phyloP scores from a whole-genome alignment of 2,888 invertebrate genomes.

The Stenurella melanura region DNA sequence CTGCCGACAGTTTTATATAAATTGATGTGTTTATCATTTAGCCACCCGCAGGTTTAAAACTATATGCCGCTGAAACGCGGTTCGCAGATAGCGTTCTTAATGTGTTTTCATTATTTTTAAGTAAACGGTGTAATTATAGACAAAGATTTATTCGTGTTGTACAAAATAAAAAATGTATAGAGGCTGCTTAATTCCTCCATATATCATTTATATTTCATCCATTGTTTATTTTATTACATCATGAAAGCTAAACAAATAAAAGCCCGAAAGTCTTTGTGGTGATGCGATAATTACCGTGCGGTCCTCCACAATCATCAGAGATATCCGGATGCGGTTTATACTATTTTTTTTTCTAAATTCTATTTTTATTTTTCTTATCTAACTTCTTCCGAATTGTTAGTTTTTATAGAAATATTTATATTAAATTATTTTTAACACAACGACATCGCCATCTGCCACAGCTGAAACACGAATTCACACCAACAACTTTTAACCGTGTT shows the following conservation, averaged over 20 bases:
- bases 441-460: too few species aligned
- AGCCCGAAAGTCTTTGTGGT: neutral
- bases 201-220: neutral
- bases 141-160: neutral
- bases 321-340: neutral
- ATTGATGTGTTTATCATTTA: conserved; percentile 54
- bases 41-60: conserved; percentile 57
- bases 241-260: neutral
- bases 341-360: too few species aligned
- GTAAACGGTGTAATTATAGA: conserved; percentile 4
- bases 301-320: neutral
- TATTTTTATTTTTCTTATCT: too few species aligned
- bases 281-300: neutral
- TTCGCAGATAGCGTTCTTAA: conserved; percentile 45
- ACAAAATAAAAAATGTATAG: neutral
- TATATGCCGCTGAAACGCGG: conserved; percentile 55
- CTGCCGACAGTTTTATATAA: conserved; percentile 59
- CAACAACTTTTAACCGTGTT: too few species aligned
- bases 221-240: neutral
- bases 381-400: too few species aligned
- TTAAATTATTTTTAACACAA: too few species aligned
- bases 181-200: neutral
- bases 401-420: too few species aligned
- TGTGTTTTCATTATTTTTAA: conserved; percentile 32
- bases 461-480: too few species aligned